phyloP scores from a whole-genome alignment of 2,888 invertebrate genomes.

The Gryllus longicercus region DNA sequence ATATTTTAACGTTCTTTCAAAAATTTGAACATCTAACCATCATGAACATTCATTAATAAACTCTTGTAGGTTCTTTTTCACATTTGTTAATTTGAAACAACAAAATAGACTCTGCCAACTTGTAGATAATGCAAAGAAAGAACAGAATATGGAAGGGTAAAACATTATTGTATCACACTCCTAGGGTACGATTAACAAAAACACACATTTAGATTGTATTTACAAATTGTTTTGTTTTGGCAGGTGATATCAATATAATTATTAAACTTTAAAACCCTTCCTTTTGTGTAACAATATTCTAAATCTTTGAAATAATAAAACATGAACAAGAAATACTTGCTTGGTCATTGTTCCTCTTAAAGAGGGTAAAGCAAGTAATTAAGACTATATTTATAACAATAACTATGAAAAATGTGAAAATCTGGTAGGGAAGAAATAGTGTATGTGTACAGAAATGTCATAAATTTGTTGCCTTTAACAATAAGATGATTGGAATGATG shows the following conservation, averaged over 20 bases:
- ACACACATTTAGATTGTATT: not conserved
- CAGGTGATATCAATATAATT: not conserved
- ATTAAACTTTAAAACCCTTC: not conserved
- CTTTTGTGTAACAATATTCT: no score
- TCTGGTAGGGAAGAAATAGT: not conserved
- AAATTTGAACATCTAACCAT: no score
- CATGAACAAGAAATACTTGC: no score
- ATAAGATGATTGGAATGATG: no score
- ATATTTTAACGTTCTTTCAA: no score
- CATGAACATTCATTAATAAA: no score
- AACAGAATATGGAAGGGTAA: not conserved
- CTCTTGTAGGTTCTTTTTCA: not conserved
- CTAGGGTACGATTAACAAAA: not conserved
- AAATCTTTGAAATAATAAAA: no score
- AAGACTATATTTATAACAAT: no score
- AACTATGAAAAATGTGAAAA: not conserved
- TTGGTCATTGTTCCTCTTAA: not conserved
- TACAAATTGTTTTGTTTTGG: not conserved
- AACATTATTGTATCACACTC: not conserved
- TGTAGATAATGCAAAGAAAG: not conserved
- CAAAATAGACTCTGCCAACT: slow-evolving; percentile 9
- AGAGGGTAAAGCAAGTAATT: not conserved
- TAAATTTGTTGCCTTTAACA: no score
- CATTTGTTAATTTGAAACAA: not conserved
- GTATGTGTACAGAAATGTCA: no score